These are phyloP conservation scores for Drosophila sproati DNA, from an alignment of 1,140 invertebrate species.

Conservation along the genomic window DNA sequence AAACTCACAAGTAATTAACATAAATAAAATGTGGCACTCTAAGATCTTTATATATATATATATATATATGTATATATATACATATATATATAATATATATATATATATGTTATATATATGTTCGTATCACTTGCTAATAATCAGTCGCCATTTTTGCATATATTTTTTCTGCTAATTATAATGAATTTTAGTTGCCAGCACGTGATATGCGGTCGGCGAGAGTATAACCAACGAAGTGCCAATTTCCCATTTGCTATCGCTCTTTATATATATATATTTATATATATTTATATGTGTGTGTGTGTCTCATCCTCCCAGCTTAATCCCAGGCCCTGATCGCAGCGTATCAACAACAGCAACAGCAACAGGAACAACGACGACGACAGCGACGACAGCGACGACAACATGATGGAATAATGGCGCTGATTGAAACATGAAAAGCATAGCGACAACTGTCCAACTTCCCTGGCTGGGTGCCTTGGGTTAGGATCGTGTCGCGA, in stretches of 20 bases:
- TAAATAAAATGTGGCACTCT: no score
- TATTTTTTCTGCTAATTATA: no score
- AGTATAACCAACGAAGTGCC: not conserved
- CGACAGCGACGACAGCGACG: slow-evolving; percentile 5
- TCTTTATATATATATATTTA: not conserved
- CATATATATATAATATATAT: no score
- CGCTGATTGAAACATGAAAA: slow-evolving; percentile 71
- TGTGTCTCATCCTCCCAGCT: slow-evolving; percentile 1
- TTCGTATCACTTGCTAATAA: no score
- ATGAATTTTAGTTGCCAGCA: no score
- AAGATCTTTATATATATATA: no score
- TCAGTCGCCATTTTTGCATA: no score
- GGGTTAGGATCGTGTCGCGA: slow-evolving; percentile 24
- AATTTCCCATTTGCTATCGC: not conserved
- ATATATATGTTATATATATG: no score
- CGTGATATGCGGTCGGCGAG: not conserved
- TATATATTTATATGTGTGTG: not conserved
- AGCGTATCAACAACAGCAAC: slow-evolving; percentile 50
- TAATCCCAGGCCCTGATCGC: slow-evolving; percentile 51
- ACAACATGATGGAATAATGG: slow-evolving; percentile 76
- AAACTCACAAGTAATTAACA: no score
- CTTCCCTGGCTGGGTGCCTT: not conserved
- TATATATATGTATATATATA: no score
- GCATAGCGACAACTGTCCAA: slow-evolving; percentile 44
- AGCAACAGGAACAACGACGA: not conserved